A percentile compares a stretch with the other conserved stretches of the same genome.
Evolutionary conservation across 2,113 vertebrate species (phyloP).

Genomic region (Pycnonotus jocosus): DNA sequence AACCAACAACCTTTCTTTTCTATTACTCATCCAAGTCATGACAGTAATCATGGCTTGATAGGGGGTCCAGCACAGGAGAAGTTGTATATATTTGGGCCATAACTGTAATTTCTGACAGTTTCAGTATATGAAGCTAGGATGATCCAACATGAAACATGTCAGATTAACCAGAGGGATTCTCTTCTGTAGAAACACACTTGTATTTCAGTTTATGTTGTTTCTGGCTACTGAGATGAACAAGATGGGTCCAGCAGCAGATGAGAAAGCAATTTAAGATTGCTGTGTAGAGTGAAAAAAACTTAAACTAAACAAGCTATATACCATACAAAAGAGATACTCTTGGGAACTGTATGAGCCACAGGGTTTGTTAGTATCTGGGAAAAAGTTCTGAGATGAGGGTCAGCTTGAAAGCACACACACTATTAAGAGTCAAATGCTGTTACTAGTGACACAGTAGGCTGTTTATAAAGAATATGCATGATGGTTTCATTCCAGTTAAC

Average conservation of each 20-base stretch:
- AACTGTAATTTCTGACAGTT: conserved; percentile 17
- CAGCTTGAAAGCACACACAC: background rate
- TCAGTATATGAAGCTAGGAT: background rate
- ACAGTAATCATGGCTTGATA: conserved; percentile 37
- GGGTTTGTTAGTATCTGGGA: background rate
- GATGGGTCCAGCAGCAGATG: background rate
- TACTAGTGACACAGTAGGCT: background rate
- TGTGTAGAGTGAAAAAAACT: background rate
- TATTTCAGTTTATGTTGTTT: conserved; percentile 3
- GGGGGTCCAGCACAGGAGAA: background rate
- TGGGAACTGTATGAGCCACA: background rate
- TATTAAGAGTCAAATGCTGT: background rate
- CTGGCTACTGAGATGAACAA: background rate
- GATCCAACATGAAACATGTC: conserved; percentile 29
- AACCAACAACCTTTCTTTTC: background rate
- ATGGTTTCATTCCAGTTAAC: conserved; percentile 16
- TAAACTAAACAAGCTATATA: background rate
- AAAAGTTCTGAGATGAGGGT: background rate
- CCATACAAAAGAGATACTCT: background rate
- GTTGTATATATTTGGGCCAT: background rate
- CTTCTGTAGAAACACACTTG: background rate
- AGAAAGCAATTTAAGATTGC: background rate
- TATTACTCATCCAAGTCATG: background rate
- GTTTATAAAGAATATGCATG: background rate
- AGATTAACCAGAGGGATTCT: conserved; percentile 28